phyloP scores from a whole-genome alignment of 1,140 invertebrate genomes.

The Bombus soroeensis region DNA sequence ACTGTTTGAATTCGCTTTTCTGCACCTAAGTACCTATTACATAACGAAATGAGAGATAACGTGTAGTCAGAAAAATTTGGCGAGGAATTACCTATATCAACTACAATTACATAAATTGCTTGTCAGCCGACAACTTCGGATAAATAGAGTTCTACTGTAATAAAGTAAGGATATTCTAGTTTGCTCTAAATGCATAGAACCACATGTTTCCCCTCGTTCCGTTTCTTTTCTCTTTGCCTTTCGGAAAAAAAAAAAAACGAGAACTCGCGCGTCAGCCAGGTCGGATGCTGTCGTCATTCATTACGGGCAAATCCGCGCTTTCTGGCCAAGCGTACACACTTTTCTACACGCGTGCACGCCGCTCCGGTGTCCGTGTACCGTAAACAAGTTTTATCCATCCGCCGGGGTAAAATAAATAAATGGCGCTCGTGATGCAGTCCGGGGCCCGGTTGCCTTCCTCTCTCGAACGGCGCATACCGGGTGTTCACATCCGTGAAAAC shows the following conservation, averaged over 20 bases:
- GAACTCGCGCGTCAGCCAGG: constrained; percentile 9
- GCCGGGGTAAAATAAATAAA: constrained; percentile 80
- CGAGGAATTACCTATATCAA: too few species aligned
- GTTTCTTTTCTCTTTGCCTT: background rate
- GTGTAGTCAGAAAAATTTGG: too few species aligned
- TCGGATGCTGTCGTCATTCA: constrained; percentile 60
- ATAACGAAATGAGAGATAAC: too few species aligned
- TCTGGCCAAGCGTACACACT: constrained; percentile 28
- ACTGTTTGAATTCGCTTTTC: too few species aligned
- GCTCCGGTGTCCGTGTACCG: constrained; percentile 52
- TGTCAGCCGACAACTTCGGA: too few species aligned
- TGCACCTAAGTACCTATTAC: too few species aligned
- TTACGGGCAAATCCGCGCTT: constrained; percentile 56
- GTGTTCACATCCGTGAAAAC: constrained; percentile 82
- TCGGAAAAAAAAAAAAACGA: constrained; percentile 59
- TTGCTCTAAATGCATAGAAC: too few species aligned
- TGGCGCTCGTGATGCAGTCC: constrained; percentile 69
- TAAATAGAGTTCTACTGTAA: too few species aligned
- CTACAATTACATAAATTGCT: too few species aligned
- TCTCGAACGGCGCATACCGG: constrained; percentile 75
- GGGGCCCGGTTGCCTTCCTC: constrained; percentile 68
- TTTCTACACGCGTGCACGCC: constrained; percentile 28
- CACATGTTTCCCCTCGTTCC: too few species aligned
- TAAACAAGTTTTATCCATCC: constrained; percentile 80
- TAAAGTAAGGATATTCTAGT: too few species aligned